A percentile compares a stretch with the other conserved stretches of the same genome.
These are phyloP conservation scores for Urocolius indicus DNA, from an alignment of 2,113 vertebrate species.

Conservation along the genomic window DNA sequence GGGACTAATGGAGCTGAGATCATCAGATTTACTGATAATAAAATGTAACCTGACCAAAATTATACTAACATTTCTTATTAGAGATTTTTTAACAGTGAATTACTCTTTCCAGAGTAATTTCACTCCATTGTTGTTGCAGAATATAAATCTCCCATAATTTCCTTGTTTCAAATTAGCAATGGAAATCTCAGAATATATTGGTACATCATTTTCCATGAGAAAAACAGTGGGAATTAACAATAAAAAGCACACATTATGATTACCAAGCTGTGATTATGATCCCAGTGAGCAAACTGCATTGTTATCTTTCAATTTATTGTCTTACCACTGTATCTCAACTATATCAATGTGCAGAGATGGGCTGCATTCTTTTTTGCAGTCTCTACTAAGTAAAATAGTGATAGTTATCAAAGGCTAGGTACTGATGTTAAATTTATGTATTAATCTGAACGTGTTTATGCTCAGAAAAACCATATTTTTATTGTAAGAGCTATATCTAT, in stretches of 20 bases:
- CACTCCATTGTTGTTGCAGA: neutral
- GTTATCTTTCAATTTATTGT: constrained; percentile 27
- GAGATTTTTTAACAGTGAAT: neutral
- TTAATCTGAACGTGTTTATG: neutral
- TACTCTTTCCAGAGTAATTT: neutral
- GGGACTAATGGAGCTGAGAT: neutral
- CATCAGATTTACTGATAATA: neutral
- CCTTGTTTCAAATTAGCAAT: neutral
- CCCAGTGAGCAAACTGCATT: neutral
- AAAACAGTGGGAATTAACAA: constrained; percentile 11
- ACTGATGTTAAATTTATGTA: neutral
- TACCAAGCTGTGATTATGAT: constrained; percentile 12
- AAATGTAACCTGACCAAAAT: neutral
- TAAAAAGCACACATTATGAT: constrained; percentile 4
- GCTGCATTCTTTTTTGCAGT: neutral
- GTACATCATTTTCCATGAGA: neutral
- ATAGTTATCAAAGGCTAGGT: neutral
- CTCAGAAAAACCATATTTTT: neutral
- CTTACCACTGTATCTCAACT: neutral
- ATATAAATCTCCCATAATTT: neutral
- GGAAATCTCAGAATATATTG: neutral
- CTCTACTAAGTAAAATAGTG: neutral
- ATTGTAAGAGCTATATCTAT: neutral
- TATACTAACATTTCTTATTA: neutral
- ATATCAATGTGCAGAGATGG: neutral